Conservation (phyloP, 2,113 vertebrate species). For the Cyphomyrus discorhynchus region DNA sequence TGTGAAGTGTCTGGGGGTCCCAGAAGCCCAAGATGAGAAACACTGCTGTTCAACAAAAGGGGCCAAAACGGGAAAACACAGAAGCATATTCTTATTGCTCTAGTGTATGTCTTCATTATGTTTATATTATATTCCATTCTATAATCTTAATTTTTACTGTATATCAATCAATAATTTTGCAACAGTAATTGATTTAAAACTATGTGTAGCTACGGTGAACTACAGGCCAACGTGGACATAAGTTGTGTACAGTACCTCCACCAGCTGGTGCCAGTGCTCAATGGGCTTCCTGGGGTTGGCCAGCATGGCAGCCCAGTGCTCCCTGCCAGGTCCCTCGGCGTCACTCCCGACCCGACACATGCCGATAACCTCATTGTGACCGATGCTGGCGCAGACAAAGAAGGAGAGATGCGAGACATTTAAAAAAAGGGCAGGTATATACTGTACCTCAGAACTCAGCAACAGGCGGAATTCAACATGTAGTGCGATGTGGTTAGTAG, state of each 20-base stretch:
- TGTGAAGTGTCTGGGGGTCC: neutral
- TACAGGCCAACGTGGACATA: neutral
- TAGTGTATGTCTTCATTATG: neutral
- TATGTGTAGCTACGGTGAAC: neutral
- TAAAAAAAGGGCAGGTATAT: neutral
- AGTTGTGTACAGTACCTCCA: slow-evolving; percentile 66
- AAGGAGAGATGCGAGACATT: neutral
- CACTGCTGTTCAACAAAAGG: neutral
- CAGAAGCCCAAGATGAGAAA: neutral
- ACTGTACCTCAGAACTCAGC: neutral
- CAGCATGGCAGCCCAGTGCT: slow-evolving; percentile 88
- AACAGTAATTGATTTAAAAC: neutral
- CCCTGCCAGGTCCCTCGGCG: slow-evolving; percentile 75
- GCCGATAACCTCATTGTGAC: slow-evolving; percentile 89
- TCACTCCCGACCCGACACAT: slow-evolving; percentile 85
- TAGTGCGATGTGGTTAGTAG: too few relatives aligned
- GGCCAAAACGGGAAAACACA: neutral
- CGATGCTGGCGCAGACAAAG: slow-evolving; percentile 62
- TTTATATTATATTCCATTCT: neutral
- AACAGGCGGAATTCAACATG: neutral
- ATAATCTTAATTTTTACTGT: neutral
- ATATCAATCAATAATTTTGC: neutral
- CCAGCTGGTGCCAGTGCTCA: slow-evolving; percentile 85
- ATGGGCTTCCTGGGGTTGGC: slow-evolving; percentile 89
- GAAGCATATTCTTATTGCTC: neutral